Evolutionary conservation across 2,113 vertebrate genomes (phyloP).

Genomic region (Entelurus aequoreus): DNA sequence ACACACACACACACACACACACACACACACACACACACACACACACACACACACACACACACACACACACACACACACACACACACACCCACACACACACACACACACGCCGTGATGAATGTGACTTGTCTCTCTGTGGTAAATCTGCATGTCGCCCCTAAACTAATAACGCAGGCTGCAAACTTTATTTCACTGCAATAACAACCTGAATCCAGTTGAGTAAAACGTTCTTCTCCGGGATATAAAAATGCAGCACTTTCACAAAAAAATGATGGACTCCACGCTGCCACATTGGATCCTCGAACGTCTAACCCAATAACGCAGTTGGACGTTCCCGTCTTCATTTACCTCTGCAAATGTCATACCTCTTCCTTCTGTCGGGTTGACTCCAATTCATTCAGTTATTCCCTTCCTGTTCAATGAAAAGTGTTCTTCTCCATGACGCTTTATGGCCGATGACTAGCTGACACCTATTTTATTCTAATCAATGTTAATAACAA

Average conservation of each 20-base stretch:
- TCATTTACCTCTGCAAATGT: neutral
- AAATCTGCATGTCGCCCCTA: slow-evolving; percentile 26
- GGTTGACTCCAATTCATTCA: neutral
- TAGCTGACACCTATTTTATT: too few species aligned
- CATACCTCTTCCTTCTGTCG: neutral
- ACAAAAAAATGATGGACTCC: neutral
- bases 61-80: slow-evolving; percentile 8
- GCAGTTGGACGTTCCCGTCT: neutral
- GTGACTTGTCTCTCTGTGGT: slow-evolving; percentile 12
- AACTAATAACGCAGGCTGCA: slow-evolving; percentile 36
- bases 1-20: slow-evolving; percentile 3
- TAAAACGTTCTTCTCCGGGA: slow-evolving; percentile 9
- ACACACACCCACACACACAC: neutral
- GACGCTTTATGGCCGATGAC: too few species aligned
- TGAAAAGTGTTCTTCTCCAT: too few species aligned
- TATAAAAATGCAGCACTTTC: slow-evolving; percentile 21
- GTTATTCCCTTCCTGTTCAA: neutral
- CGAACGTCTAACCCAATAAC: slow-evolving; percentile 8
- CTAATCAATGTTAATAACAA: too few species aligned
- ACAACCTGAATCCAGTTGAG: neutral
- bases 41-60: slow-evolving; percentile 2
- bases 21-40: slow-evolving; percentile 6
- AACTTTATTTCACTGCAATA: slow-evolving; percentile 21
- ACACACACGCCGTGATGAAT: slow-evolving; percentile 17
- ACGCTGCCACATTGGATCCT: slow-evolving; percentile 7